Conservation (phyloP, 2,113 vertebrate species). For the Pycnonotus jocosus region DNA sequence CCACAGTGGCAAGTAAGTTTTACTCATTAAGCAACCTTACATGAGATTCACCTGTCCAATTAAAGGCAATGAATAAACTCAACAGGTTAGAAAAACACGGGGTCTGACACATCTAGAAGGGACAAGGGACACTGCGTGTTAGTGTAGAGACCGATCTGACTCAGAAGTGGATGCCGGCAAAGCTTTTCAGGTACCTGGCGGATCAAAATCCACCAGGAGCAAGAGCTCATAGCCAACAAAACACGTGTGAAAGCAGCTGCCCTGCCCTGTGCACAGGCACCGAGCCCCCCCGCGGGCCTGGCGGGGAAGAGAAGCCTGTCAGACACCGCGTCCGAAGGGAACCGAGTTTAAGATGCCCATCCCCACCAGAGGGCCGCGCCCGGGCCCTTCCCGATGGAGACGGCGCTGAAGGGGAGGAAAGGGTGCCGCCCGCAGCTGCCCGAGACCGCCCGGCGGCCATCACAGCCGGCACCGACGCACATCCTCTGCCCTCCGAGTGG, state of each 20-base stretch:
- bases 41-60: background rate
- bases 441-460: background rate
- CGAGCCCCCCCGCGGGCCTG: accelerated
- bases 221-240: accelerated
- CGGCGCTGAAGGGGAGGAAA: background rate
- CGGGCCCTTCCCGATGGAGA: accelerated
- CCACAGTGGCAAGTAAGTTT: accelerated
- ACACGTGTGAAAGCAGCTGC: accelerated
- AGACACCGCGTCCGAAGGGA: accelerated
- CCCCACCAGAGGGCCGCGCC: background rate
- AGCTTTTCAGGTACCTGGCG: accelerated
- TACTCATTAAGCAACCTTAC: accelerated
- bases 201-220: background rate
- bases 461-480: background rate
- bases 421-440: background rate
- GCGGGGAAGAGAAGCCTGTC: no score
- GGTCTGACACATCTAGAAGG: accelerated
- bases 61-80: background rate
- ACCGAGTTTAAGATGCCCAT: accelerated
- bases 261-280: accelerated
- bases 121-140: no score
- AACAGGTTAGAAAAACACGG: background rate
- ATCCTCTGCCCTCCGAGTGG: background rate
- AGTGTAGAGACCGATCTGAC: accelerated
- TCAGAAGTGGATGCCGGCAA: accelerated